Conservation (phyloP, 1,140 invertebrate species). For the Ips typographus region DNA sequence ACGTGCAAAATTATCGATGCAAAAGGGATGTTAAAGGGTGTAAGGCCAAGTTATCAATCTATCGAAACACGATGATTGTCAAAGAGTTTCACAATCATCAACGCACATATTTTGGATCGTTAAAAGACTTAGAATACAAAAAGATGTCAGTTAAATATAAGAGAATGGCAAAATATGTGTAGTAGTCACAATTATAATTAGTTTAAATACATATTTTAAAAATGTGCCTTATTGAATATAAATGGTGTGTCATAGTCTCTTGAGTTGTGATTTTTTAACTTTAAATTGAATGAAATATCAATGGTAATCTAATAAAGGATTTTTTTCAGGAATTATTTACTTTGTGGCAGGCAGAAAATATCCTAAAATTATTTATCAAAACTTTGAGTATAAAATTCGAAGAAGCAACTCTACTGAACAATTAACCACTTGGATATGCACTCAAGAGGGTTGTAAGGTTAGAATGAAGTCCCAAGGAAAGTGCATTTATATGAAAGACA, state of each 20-base stretch:
- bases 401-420: background rate
- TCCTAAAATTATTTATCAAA: conserved; percentile 16
- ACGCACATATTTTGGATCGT: background rate
- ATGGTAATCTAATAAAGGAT: too few relatives aligned
- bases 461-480: conserved; percentile 21
- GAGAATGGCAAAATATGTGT: too few relatives aligned
- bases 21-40: background rate
- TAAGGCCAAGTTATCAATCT: background rate
- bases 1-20: background rate
- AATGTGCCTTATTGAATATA: too few relatives aligned
- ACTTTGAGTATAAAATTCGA: conserved; percentile 11
- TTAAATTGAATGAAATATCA: too few relatives aligned
- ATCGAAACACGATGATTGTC: background rate
- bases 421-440: conserved; percentile 27
- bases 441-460: conserved; percentile 20
- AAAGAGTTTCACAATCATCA: conserved; percentile 1
- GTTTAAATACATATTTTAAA: too few relatives aligned
- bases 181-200: too few relatives aligned
- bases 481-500: conserved; percentile 11
- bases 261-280: too few relatives aligned
- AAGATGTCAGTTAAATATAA: background rate
- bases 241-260: too few relatives aligned
- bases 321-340: background rate
- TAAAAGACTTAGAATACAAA: too few relatives aligned
- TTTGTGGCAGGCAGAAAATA: conserved; percentile 19